Evolutionary conservation across 2,888 invertebrate species (phyloP), one percentile per base, ranked within the genome.

Genomic region (Apamea monoglypha): DNA sequence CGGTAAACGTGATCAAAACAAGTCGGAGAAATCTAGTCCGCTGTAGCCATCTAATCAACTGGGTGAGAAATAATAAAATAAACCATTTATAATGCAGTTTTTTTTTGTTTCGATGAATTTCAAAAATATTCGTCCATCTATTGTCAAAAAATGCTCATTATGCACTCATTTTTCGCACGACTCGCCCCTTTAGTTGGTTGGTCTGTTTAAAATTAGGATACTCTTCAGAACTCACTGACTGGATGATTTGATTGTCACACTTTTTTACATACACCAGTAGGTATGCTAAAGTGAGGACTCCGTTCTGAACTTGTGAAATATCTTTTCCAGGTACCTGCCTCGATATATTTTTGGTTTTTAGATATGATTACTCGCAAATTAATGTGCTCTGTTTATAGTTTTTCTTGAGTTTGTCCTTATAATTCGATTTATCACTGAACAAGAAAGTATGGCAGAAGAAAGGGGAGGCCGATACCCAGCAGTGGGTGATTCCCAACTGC

Each of bases 201-300:
- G 74, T 36, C 29, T 40, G 36, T 68, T 74, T 80, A 86, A 86
- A 88, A 76, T 89, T 81, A 87, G 86, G 73, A 68, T 44, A 74
- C 81, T 82, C 40, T 80, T 78, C 71, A 77, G 64, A 70, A 76
- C 25, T 74, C 87, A 77, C 67, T 79, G 83, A 73, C 76, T 84
- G 78, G 78, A 85, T 88, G 67, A 89, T 89, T 82, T 40, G 70
- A 88, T 89, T 77, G 84, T 71, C 36, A 80, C 53, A 70, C 68
- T 72, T 72, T 87, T 80, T 63, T 32, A 66, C 5, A 63, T 67
- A 61, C n/a, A 59, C 21, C 21, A 66, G 50, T 64, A 40, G 25
- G 21, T 63, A 16, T 21, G 64, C 8, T 63, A 44, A 50, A 50
- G 32, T 80, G 50, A 16, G 12, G 56, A 56, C 16, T 40, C 6